A percentile compares a stretch with the other conserved stretches of the same genome.
These are phyloP conservation scores for Aurelia aurita DNA, from an alignment of 30 jellyfish, hydroid and myxozoan species.

Conservation along the genomic window DNA sequence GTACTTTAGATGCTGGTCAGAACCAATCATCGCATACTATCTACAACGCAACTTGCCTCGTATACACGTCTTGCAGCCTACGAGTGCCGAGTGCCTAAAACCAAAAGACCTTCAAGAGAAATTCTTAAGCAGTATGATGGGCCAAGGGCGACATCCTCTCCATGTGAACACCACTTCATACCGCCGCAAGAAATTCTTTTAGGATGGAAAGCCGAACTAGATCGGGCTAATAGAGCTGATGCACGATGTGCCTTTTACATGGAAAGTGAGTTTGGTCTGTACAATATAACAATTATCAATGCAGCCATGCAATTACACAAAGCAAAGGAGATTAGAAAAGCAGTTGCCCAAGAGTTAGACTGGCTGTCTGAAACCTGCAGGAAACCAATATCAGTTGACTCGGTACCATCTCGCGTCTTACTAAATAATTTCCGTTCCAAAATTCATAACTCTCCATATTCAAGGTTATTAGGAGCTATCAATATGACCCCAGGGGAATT, in stretches of 20 bases:
- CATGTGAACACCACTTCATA: slow-evolving; percentile 16
- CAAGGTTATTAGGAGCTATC: not conserved
- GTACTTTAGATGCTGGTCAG: slow-evolving; percentile 8
- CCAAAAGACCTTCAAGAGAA: not conserved
- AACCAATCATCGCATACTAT: slow-evolving; percentile 11
- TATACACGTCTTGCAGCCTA: not conserved
- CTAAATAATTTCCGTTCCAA: slow-evolving; percentile 6
- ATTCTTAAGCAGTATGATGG: not conserved
- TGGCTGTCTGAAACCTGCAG: slow-evolving; percentile 16
- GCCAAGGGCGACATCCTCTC: not conserved
- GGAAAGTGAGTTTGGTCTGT: not conserved
- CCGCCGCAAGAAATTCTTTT: slow-evolving; percentile 13
- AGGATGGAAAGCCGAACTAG: slow-evolving; percentile 10
- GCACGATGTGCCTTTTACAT: slow-evolving; percentile 14
- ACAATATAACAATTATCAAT: not conserved
- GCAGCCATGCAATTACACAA: slow-evolving; percentile 1
- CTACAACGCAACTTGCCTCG: slow-evolving; percentile 6
- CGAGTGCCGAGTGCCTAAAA: not conserved
- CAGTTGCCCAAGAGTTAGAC: slow-evolving; percentile 3
- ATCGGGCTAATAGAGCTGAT: slow-evolving; percentile 5
- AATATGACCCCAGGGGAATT: slow-evolving; percentile 6
- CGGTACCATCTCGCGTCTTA: slow-evolving; percentile 3
- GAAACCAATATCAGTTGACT: not conserved
- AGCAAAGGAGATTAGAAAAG: not conserved
- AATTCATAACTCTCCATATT: not conserved